Evolutionary conservation across 2,888 invertebrate genomes (phyloP), one percentile per base, ranked within the genome.

Genomic region (Podotricha telesiphe): DNA sequence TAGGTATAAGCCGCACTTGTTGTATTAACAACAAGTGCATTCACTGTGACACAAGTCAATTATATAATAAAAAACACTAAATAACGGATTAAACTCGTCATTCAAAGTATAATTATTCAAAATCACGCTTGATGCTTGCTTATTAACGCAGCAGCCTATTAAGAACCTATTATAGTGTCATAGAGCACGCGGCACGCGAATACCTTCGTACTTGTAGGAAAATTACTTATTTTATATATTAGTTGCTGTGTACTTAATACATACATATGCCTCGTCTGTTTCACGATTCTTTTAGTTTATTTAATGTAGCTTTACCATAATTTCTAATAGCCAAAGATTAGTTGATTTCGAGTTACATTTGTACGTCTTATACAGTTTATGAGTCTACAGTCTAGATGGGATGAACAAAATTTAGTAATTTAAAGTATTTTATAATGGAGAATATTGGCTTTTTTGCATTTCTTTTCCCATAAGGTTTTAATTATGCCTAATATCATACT

Each of bases 81-180:
- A 62, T 48, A 48, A 34, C 47, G 10, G 42, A 22, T 62, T 15
- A 19, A 17, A 37, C 19, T 47, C 17, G 28, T 34, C 34, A 19
- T 8, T 59, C 15, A 42, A 66, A 50, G 7, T 65, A 56, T 55
- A 47, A 65, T 56, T 65, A 56, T 65, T 64, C 37, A 40, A 59
- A 70, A 68, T 68, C 51, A 67, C 69, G 65, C 65, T 58, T 48
- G 19, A 63, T n/a, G n/a, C n/a, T n/a, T n/a, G 53, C 66, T 65
- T 62, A 67, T 72, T 59, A 67, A 64, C 67, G 62, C 64, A 53
- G 61, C 65, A 65, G 67, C 42, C 37, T 45, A 72, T 74, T 74
- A 70, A 69, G 67, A 72, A 45, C 48, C 67, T 62, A 72, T 74
- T 74, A 74, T 50, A 55, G 66, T 73, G 74, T 73, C 73, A 66